Evolutionary conservation across 2,113 vertebrate genomes (phyloP).

Genomic region (Trachemys scripta): DNA sequence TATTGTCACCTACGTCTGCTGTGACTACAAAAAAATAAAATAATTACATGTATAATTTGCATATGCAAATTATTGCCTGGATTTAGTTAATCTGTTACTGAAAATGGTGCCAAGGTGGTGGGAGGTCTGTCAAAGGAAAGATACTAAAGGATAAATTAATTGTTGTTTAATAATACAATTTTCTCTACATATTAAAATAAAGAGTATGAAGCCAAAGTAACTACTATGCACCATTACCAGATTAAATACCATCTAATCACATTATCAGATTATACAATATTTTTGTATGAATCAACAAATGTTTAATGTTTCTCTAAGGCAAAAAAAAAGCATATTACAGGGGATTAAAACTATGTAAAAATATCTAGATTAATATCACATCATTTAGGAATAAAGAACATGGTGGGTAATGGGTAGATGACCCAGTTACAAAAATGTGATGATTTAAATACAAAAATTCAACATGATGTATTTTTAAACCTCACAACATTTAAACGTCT

Average conservation of each 20-base stretch:
- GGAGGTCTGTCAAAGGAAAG: constrained; percentile 31
- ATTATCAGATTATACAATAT: constrained; percentile 56
- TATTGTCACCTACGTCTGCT: constrained; percentile 40
- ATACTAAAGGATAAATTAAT: constrained; percentile 41
- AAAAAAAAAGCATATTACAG: constrained; percentile 51
- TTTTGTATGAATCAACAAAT: constrained; percentile 58
- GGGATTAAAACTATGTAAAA: constrained; percentile 61
- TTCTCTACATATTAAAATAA: constrained; percentile 31
- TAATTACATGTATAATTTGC: constrained; percentile 54
- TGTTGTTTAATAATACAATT: constrained; percentile 42
- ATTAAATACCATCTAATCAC: constrained; percentile 70
- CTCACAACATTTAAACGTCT: constrained; percentile 6
- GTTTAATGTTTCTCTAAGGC: constrained; percentile 53
- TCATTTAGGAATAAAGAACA: constrained; percentile 49
- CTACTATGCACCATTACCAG: constrained; percentile 57
- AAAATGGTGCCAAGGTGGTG: constrained; percentile 62
- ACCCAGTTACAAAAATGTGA: constrained; percentile 68
- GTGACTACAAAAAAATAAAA: constrained; percentile 50
- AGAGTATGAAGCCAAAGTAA: not conserved
- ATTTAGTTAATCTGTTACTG: constrained; percentile 55
- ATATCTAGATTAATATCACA: constrained; percentile 63
- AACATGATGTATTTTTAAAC: constrained; percentile 58
- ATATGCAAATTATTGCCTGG: constrained; percentile 45
- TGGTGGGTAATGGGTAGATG: constrained; percentile 67
- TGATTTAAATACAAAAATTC: constrained; percentile 36